Evolutionary conservation across 92 coral and sea anemone genomes (phyloP).

Genomic region (Palythoa caribaeorum): DNA sequence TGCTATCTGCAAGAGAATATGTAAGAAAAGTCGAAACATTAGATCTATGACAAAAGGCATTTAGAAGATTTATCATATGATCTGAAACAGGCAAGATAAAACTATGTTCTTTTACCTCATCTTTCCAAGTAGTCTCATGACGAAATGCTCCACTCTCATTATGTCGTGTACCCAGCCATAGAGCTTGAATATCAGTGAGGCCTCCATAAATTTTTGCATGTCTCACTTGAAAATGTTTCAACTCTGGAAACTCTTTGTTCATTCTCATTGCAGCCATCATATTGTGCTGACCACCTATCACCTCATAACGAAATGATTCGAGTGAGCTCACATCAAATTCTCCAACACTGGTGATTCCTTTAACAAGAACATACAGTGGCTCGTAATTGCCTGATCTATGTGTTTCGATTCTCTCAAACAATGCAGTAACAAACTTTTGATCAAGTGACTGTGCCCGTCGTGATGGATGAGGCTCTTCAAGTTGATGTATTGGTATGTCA

Average conservation of each 20-base stretch:
- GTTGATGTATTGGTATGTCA: neutral
- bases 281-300: conserved; percentile 44
- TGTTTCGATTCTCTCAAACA: conserved; percentile 15
- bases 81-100: neutral
- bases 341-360: neutral
- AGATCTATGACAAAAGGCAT: too few species aligned
- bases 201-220: conserved; percentile 59
- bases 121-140: conserved; percentile 58
- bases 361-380: conserved; percentile 38
- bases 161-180: conserved; percentile 70
- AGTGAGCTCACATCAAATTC: neutral
- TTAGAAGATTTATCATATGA: too few species aligned
- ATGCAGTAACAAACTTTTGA: neutral
- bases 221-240: conserved; percentile 12
- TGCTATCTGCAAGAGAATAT: neutral
- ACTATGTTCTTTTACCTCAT: conserved; percentile 50
- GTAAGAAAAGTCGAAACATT: too few species aligned
- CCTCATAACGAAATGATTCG: conserved; percentile 20
- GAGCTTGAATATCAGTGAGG: conserved; percentile 65
- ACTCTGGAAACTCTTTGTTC: conserved; percentile 12
- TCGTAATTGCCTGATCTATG: conserved; percentile 36
- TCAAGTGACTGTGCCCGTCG: neutral
- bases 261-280: conserved; percentile 52
- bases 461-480: neutral
- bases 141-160: conserved; percentile 60